Evolutionary conservation across 2,797 vertebrate genomes (phyloP).

Genomic region (Trematomus bernacchii): DNA sequence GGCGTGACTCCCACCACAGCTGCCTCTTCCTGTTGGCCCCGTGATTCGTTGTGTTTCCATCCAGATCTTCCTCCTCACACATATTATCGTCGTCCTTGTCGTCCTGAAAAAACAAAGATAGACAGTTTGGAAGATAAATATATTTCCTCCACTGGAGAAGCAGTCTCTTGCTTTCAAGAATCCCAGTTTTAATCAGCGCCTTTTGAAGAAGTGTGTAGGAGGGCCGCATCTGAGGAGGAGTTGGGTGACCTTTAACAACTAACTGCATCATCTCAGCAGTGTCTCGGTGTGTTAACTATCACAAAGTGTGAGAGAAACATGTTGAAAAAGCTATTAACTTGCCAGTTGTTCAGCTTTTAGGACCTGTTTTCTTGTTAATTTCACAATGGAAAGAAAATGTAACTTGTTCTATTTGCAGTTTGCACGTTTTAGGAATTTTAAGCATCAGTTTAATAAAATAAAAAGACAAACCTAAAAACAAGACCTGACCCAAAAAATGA

Average conservation of each 20-base stretch:
- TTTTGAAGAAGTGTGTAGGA: not conserved
- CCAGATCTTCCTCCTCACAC: slow-evolving; percentile 76
- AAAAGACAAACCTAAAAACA: not conserved
- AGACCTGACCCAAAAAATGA: not conserved
- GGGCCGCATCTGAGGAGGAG: slow-evolving; percentile 13
- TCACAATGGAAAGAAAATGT: not conserved
- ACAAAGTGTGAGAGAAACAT: not conserved
- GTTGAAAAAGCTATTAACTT: not conserved
- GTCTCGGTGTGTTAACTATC: not conserved
- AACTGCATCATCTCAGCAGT: not conserved
- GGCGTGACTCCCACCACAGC: slow-evolving; percentile 92
- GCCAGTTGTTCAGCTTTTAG: not conserved
- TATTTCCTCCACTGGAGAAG: slow-evolving; percentile 6
- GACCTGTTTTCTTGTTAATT: not conserved
- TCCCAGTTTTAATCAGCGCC: slow-evolving; percentile 8
- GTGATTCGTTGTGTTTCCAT: slow-evolving; percentile 80
- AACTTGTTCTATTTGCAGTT: not conserved
- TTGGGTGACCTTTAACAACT: slow-evolving; percentile 6
- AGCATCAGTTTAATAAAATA: too few relatives aligned
- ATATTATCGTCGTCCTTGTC: slow-evolving; percentile 75
- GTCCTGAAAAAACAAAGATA: slow-evolving; percentile 77
- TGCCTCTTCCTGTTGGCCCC: slow-evolving; percentile 90
- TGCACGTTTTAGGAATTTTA: not conserved
- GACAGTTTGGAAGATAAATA: slow-evolving; percentile 6
- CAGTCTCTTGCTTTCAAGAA: slow-evolving; percentile 2